phyloP scores from a whole-genome alignment of 2,888 invertebrate genomes.

The Tetrapedia diversipes region DNA sequence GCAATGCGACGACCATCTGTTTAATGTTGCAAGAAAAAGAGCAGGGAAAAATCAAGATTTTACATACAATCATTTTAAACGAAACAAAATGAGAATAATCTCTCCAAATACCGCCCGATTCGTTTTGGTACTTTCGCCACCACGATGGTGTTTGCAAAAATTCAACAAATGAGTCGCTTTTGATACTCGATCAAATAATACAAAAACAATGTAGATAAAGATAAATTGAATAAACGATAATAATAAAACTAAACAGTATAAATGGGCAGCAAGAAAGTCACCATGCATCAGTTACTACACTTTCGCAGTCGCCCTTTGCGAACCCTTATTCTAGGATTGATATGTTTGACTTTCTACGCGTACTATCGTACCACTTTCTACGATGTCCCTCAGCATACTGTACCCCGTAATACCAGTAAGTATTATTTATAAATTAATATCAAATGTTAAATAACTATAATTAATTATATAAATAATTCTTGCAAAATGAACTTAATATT shows the following conservation, averaged over 20 bases:
- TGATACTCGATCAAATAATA: neutral
- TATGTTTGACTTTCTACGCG: slow-evolving; percentile 78
- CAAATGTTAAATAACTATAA: neutral
- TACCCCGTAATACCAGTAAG: slow-evolving; percentile 72
- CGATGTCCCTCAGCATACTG: slow-evolving; percentile 71
- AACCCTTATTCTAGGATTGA: slow-evolving; percentile 76
- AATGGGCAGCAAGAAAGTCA: slow-evolving; percentile 24
- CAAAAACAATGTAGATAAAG: slow-evolving; percentile 29
- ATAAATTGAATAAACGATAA: neutral
- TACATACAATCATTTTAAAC: neutral
- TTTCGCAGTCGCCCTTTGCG: slow-evolving; percentile 77
- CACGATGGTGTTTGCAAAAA: neutral
- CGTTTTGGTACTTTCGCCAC: neutral
- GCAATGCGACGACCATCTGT: slow-evolving; percentile 26
- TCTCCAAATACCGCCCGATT: slow-evolving; percentile 11
- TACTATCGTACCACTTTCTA: slow-evolving; percentile 77
- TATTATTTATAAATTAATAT: slow-evolving; percentile 11
- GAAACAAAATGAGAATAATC: slow-evolving; percentile 62
- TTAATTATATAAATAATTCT: no score
- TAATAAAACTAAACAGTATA: slow-evolving; percentile 13
- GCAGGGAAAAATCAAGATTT: neutral
- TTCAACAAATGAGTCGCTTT: neutral
- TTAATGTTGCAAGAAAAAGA: neutral
- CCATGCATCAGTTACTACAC: slow-evolving; percentile 74
- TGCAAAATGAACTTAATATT: neutral